Evolutionary conservation across 2,797 vertebrate species (phyloP), one percentile per base, ranked within the genome.

Genomic region (Darevskia nairensis): DNA sequence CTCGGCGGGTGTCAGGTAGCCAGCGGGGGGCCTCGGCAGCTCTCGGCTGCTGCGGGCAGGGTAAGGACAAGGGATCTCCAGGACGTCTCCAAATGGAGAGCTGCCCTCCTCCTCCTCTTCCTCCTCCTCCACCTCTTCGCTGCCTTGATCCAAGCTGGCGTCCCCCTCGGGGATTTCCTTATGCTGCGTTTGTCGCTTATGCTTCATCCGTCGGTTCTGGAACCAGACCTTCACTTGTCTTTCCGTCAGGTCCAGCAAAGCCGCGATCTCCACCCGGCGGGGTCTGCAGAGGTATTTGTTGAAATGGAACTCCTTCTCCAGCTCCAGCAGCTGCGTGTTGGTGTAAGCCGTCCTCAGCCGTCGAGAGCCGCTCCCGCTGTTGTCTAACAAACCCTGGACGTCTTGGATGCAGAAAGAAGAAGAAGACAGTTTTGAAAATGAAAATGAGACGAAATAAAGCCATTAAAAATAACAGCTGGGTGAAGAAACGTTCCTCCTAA

Each of bases 211-310:
- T 1, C 98, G 97, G 95, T 98, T 98, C 93, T 98, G 98, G 94
- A 98, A 98, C 98, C 98, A 98, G 6, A 98, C 98, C 95, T 98
- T 98, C 27, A 98, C 98, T 89, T 98, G 98, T n/a, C 98, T 96
- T 91, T 98, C 98, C 32, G 96, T 98, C 91, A 98, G 97, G 92
- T 98, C 97, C 93, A 98, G 95, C 93, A 98, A 92, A 77, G 98
- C 98, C 0, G 98, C 98, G 79, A 98, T 98, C 89, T 98, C 98
- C 87, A 98, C 97, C 5, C 98, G 93, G 19, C 98, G 96, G 2
- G 98, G 98, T 89, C 98, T 96, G 95, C 98, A 98, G 92, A 98
- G 96, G 92, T 98, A 98, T 92, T 98, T 97, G 95, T 98, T 98
- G 92, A 98, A 98, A 91, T 98, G 98, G 92, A 98, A 98, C 92